Evolutionary conservation across 2,797 vertebrate genomes (phyloP).

Genomic region (Acrossocheilus wenchowensis): DNA sequence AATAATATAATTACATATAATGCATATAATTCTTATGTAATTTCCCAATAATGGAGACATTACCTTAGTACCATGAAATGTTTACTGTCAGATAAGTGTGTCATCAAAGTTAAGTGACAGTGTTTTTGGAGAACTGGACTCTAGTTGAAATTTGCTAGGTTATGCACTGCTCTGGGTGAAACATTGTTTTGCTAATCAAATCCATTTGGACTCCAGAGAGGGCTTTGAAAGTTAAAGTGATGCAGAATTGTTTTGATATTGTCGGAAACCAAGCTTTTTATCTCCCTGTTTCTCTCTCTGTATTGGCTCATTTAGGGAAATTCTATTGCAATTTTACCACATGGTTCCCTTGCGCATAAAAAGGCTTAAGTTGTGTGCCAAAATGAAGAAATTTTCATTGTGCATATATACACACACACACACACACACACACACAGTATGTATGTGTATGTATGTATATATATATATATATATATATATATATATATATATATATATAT

Average conservation of each 20-base stretch:
- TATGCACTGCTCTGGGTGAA: slow-evolving; percentile 26
- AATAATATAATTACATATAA: too few relatives aligned
- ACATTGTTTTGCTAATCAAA: slow-evolving; percentile 5
- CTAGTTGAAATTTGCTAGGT: slow-evolving; percentile 8
- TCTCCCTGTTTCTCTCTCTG: not conserved
- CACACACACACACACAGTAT: too few relatives aligned
- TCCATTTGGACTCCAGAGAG: not conserved
- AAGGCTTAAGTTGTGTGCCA: slow-evolving; percentile 44
- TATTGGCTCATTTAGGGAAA: not conserved
- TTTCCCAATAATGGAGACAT: not conserved
- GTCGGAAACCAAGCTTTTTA: not conserved
- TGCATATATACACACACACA: too few relatives aligned
- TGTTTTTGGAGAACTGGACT: slow-evolving; percentile 21
- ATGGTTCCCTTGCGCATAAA: slow-evolving; percentile 28
- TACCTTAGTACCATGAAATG: not conserved
- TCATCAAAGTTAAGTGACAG: not conserved
- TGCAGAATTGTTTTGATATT: slow-evolving; percentile 12
- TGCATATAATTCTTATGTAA: not conserved
- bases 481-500: not conserved
- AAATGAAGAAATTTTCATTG: slow-evolving; percentile 45
- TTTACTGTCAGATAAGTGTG: not conserved
- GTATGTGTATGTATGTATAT: too few relatives aligned
- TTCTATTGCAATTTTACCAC: not conserved
- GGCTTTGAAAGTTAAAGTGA: not conserved
- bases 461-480: slow-evolving; percentile 43